Evolutionary conservation across 1,140 invertebrate species (phyloP), one percentile per base, ranked within the genome.

Genomic region (Drosophila nigrodunni): DNA sequence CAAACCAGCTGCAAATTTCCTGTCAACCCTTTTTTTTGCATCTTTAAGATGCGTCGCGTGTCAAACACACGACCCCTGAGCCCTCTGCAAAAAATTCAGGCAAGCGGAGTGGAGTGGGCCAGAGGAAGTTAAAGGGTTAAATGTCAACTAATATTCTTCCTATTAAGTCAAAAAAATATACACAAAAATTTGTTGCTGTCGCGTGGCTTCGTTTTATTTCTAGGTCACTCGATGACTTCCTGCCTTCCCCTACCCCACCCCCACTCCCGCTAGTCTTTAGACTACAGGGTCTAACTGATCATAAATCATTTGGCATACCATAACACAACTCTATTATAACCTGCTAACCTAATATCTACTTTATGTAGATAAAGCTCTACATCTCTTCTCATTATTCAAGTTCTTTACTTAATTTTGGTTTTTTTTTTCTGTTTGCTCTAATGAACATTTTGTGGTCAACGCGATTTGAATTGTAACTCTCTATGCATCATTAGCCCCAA

Each of bases 1-100:
- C 21, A 15, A 15, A 11, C n/a, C 55, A 62, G 72, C 50, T 58
- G 50, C 43, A 47, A 62, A 74, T 70, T 60, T 60, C 64, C 65
- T 74, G 54, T 64, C 71, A 74, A 54, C 72, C 55, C 72, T 79
- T 46, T 70, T 50, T 76, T 64, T 77, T 79, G 68, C 74, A 72
- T 77, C 74, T 77, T 77, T 47, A 79, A 73, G 64, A 73, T 49
- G 41, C 21, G 62, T 65, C 70, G 74, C 70, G 74, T 77, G 74
- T 58, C 70, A 8, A 7, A n/a, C 74, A 68, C 74, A 77, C 74
- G 61, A 25, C 69, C 50, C 7, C 18, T 2, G 5, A 13, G 11
- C 25, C 37, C 50, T 9, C 41, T 43, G 9, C 34, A 30, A 34
- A 30, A 8, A 2, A 0, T 18, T 11, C 18, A 21, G 18, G 18